A percentile compares a stretch with the other conserved stretches of the same genome.
Evolutionary conservation across 2,888 invertebrate species (phyloP).

Genomic region (Gibbula magus): DNA sequence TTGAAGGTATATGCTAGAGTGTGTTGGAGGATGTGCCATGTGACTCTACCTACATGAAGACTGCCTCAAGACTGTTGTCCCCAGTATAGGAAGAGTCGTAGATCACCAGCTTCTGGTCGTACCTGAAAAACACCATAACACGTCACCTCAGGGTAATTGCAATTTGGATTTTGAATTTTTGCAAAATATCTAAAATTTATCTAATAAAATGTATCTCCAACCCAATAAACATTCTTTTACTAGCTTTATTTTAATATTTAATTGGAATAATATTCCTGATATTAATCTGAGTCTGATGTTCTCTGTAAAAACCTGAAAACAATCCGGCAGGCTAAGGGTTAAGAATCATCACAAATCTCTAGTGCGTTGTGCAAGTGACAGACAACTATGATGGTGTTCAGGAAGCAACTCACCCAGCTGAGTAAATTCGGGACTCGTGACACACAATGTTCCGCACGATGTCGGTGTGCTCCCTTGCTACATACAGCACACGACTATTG

Average conservation of each 20-base stretch:
- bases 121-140: constrained; percentile 52
- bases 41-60: constrained; percentile 60
- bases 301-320: too few species aligned
- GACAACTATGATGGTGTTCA: neutral
- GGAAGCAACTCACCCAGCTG: constrained; percentile 67
- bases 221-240: too few species aligned
- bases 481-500: constrained; percentile 58
- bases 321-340: too few species aligned
- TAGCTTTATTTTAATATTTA: too few species aligned
- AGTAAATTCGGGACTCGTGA: constrained; percentile 72
- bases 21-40: neutral
- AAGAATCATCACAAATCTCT: too few species aligned
- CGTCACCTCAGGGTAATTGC: too few species aligned
- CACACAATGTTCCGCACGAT: constrained; percentile 72
- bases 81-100: constrained; percentile 74
- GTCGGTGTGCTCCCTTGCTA: constrained; percentile 71
- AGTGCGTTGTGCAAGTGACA: too few species aligned
- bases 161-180: too few species aligned
- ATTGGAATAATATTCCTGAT: too few species aligned
- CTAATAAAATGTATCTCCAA: too few species aligned
- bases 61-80: constrained; percentile 65
- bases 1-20: neutral
- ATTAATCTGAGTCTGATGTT: too few species aligned
- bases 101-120: constrained; percentile 72
- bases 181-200: too few species aligned